phyloP scores from a whole-genome alignment of 2,888 invertebrate genomes.

The Ametastegia equiseti region DNA sequence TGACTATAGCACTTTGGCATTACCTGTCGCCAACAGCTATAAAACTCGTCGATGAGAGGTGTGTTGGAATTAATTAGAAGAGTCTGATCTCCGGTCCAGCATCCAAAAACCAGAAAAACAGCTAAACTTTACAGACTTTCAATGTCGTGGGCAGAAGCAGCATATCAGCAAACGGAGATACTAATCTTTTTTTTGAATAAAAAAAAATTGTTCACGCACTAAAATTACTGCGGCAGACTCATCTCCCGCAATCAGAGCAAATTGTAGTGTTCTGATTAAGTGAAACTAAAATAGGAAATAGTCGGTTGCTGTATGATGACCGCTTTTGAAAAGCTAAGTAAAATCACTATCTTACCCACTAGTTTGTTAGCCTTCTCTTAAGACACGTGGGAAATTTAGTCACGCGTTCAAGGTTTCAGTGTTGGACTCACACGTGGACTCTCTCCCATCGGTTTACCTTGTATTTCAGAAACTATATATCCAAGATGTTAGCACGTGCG shows the following conservation, averaged over 20 bases:
- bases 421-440: not conserved
- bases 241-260: not conserved
- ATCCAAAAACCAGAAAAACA: constrained; percentile 24
- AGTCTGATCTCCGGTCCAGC: not conserved
- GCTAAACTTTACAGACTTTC: constrained; percentile 4
- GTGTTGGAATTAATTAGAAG: constrained; percentile 11
- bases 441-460: not conserved
- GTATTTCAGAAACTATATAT: not conserved
- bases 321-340: not conserved
- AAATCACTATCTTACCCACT: not conserved
- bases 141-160: not conserved
- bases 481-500: not conserved
- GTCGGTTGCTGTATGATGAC: not conserved
- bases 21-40: not conserved
- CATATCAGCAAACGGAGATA: not conserved
- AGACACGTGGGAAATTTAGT: not conserved
- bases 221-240: not conserved
- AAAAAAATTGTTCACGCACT: not conserved
- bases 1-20: not conserved
- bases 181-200: not conserved
- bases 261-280: not conserved
- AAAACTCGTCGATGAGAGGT: not conserved
- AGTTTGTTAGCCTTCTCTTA: not conserved
- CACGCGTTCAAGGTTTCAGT: not conserved
- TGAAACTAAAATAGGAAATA: not conserved